These are phyloP conservation scores for Chymomyza costata DNA, from an alignment of 1,140 invertebrate species.

Conservation along the genomic window DNA sequence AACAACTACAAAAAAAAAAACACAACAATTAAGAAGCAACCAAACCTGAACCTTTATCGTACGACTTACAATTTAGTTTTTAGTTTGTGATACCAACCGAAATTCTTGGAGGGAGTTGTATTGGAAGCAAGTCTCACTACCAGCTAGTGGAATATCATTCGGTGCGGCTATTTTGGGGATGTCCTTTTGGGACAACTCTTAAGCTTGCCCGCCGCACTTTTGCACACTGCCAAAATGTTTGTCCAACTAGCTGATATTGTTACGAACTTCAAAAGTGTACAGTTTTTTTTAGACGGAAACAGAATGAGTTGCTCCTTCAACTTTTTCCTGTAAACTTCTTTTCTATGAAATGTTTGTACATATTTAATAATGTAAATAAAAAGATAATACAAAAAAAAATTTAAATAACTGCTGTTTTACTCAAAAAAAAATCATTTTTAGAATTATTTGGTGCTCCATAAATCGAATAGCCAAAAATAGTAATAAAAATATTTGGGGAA, in stretches of 20 bases:
- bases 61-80: constrained; percentile 72
- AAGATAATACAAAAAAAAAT: constrained; percentile 44
- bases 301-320: constrained; percentile 63
- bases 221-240: constrained; percentile 10
- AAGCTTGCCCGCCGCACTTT: constrained; percentile 46
- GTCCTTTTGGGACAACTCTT: constrained; percentile 9
- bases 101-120: constrained; percentile 46
- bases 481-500: no score
- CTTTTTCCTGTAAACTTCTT: constrained; percentile 63
- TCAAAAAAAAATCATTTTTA: no score
- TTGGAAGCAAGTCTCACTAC: background rate
- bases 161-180: constrained; percentile 17
- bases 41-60: constrained; percentile 41
- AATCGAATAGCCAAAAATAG: no score
- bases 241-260: constrained; percentile 19
- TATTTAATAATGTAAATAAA: constrained; percentile 74
- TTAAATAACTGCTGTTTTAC: background rate
- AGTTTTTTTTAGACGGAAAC: constrained; percentile 53
- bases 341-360: constrained; percentile 73
- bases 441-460: no score
- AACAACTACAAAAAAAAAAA: no score
- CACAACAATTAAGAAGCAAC: constrained; percentile 11
- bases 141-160: constrained; percentile 6
- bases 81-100: constrained; percentile 72
- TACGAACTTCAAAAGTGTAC: constrained; percentile 41